These are phyloP conservation scores for Notarius quadriscutis DNA, from an alignment of 2,113 vertebrate species.

Conservation along the genomic window DNA sequence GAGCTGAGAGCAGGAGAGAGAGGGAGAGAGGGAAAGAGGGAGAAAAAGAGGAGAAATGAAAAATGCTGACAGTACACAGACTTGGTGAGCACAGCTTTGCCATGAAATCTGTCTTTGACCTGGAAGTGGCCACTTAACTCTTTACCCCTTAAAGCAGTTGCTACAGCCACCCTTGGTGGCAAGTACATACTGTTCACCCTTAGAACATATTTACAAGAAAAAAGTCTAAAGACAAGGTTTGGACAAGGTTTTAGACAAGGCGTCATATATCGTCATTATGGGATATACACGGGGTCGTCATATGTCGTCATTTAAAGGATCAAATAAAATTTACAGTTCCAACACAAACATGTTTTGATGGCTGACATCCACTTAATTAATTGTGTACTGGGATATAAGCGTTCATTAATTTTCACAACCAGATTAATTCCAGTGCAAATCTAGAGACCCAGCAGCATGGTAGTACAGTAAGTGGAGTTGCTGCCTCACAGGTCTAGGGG, in stretches of 20 bases:
- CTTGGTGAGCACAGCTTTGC: not conserved
- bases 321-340: not conserved
- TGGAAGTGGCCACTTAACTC: not conserved
- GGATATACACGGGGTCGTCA: too few relatives aligned
- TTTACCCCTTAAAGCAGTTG: too few relatives aligned
- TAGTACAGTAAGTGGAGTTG: not conserved
- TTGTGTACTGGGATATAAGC: not conserved
- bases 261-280: too few relatives aligned
- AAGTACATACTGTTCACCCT: too few relatives aligned
- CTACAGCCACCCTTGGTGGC: too few relatives aligned
- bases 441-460: not conserved
- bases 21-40: not conserved
- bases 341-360: not conserved
- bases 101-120: not conserved
- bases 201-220: too few relatives aligned
- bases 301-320: not conserved
- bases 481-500: not conserved
- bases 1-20: conserved; percentile 70
- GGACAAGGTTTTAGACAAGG: too few relatives aligned
- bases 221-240: too few relatives aligned
- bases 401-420: not conserved
- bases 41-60: not conserved
- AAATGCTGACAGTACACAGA: too few relatives aligned
- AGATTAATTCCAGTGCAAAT: not conserved
- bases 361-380: not conserved